A percentile compares a stretch with the other conserved stretches of the same genome.
Conservation (phyloP, 2,797 vertebrate species). For the Jordanella pulchra region DNA sequence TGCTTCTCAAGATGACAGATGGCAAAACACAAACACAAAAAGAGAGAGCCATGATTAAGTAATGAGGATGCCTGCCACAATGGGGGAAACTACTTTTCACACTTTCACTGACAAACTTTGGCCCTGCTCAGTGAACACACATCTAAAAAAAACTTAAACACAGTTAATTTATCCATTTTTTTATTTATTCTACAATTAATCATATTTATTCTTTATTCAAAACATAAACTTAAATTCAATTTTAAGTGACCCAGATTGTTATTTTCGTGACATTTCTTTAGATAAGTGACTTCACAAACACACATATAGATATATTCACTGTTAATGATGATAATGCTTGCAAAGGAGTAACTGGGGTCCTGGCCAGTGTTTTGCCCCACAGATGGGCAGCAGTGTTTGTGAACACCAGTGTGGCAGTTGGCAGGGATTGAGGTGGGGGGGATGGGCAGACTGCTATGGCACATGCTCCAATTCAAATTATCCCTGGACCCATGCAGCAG, state of each 20-base stretch:
- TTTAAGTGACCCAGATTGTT: conserved; percentile 13
- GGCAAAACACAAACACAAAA: conserved; percentile 85
- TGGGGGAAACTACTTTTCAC: conserved; percentile 69
- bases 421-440: conserved; percentile 69
- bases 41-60: conserved; percentile 80
- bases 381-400: conserved; percentile 82
- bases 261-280: conserved; percentile 44
- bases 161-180: conserved; percentile 15
- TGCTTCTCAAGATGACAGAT: conserved; percentile 85
- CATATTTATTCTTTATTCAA: conserved; percentile 15
- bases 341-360: conserved; percentile 62
- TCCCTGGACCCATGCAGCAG: conserved; percentile 76
- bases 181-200: conserved; percentile 15
- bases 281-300: conserved; percentile 37
- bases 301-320: conserved; percentile 19
- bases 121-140: conserved; percentile 34
- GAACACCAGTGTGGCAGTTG: conserved; percentile 80
- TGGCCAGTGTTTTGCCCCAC: conserved; percentile 74
- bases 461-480: conserved; percentile 81
- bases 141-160: conserved; percentile 34
- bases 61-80: conserved; percentile 78
- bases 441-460: conserved; percentile 78
- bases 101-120: conserved; percentile 67
- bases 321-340: conserved; percentile 38
- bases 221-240: conserved; percentile 38